phyloP scores from a whole-genome alignment of 2,888 invertebrate species.

The Cosmorhoe ocellata region DNA sequence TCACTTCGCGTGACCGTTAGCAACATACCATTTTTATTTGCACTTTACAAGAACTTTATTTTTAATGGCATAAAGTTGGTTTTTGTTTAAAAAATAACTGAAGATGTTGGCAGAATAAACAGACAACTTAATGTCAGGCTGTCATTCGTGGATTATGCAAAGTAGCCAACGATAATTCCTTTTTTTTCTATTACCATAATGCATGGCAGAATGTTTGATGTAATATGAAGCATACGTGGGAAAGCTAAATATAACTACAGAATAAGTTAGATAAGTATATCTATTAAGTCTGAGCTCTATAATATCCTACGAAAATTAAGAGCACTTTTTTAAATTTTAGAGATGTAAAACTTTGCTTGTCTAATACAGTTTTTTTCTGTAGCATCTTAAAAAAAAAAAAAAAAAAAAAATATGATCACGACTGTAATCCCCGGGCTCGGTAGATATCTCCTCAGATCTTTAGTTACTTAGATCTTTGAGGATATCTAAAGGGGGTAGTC shows the following conservation, averaged over 20 bases:
- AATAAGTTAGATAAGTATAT: slow-evolving; percentile 31
- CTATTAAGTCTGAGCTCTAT: slow-evolving; percentile 33
- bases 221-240: slow-evolving; percentile 67
- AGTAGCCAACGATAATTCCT: slow-evolving; percentile 62
- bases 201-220: slow-evolving; percentile 63
- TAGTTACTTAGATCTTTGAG: too few species aligned
- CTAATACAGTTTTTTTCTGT: too few species aligned
- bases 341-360: too few species aligned
- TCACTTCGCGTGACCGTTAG: slow-evolving; percentile 55
- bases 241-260: slow-evolving; percentile 40
- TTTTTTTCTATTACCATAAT: slow-evolving; percentile 73
- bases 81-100: slow-evolving; percentile 15
- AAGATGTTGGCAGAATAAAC: slow-evolving; percentile 45
- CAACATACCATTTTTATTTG: slow-evolving; percentile 32
- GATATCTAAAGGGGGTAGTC: too few species aligned
- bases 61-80: slow-evolving; percentile 10
- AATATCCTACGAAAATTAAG: background rate
- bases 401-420: too few species aligned
- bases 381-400: too few species aligned
- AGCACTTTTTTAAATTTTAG: too few species aligned
- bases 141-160: slow-evolving; percentile 74
- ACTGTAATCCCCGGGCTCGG: too few species aligned
- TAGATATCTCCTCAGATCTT: too few species aligned
- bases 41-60: slow-evolving; percentile 31
- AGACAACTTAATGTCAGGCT: slow-evolving; percentile 68